Evolutionary conservation across 2,888 invertebrate species (phyloP).

Genomic region (Melinaea marsaeus): DNA sequence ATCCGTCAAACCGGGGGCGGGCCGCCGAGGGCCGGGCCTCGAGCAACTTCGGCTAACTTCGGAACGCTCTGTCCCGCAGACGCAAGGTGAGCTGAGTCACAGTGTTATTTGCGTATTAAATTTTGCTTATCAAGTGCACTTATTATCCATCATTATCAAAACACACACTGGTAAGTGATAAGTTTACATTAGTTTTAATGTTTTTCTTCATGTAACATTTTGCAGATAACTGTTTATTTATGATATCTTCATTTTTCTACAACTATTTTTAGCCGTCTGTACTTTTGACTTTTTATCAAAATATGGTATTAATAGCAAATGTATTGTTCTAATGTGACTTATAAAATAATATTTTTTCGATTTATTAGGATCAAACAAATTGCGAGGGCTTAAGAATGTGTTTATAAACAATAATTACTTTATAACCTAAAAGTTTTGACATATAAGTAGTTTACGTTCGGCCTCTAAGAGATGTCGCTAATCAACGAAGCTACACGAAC

Average conservation of each 20-base stretch:
- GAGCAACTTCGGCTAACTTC: slow-evolving; percentile 55
- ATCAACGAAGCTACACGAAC: not conserved
- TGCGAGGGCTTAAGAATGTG: not conserved
- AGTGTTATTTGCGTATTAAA: slow-evolving; percentile 35
- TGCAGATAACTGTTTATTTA: not conserved
- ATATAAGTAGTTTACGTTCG: slow-evolving; percentile 29
- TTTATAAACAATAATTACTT: slow-evolving; percentile 24
- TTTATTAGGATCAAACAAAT: slow-evolving; percentile 3
- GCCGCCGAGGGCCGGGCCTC: slow-evolving; percentile 52
- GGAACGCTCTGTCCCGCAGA: slow-evolving; percentile 45
- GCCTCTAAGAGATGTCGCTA: slow-evolving; percentile 46
- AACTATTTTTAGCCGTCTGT: slow-evolving; percentile 34
- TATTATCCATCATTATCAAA: slow-evolving; percentile 18
- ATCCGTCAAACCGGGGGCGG: slow-evolving; percentile 56
- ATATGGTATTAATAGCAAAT: not conserved
- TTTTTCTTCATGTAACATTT: not conserved
- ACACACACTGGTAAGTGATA: slow-evolving; percentile 49
- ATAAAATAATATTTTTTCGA: not conserved
- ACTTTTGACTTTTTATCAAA: slow-evolving; percentile 17
- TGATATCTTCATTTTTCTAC: slow-evolving; percentile 11
- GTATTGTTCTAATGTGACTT: not conserved
- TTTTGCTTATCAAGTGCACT: slow-evolving; percentile 23
- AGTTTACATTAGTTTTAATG: slow-evolving; percentile 20
- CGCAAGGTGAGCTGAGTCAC: slow-evolving; percentile 66
- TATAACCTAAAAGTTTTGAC: slow-evolving; percentile 53